Base-by-base conservation (phyloP, 2,888 invertebrate species). In the Calliopum simillimum region DNA sequence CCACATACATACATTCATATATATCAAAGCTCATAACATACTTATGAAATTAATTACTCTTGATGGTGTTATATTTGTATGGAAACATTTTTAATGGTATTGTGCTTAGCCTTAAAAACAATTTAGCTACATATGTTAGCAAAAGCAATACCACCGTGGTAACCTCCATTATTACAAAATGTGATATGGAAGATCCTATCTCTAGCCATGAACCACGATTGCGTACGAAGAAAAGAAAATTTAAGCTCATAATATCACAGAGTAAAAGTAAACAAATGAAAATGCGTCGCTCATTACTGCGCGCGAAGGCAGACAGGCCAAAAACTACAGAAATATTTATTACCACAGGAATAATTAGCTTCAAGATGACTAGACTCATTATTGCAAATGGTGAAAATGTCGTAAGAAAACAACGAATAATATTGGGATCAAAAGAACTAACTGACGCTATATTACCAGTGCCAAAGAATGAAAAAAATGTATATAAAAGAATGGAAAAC, bases 361-460 rank as follows among this genome's bases (percentile, higher is more conserved):
- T 99, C 65, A 95, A 85, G 62, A 98, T 84, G 81, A 99, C 93
- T 43, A 99, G 88, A 6, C 88, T 87, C 75, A 93, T 93, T 90
- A 99, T 99, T 12, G 93, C 87, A 83, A 96, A 97, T 0, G 99
- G 99, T 72, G 93, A 93, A 86, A 98, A 99, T 12, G 96, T 92
- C 1, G 96, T 94, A 13, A 98, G 88, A 81, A 98, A 98, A 79
- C 96, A 95, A 69, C 94, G 91, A 21, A 96, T 94, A 88, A 96
- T 95, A 82, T 93, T 91, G 0, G 98, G 95, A 88, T 99, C 97
- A 86, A 99, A 99, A 11, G 97, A 97, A 85, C 97, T 99, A 44
- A 99, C 88, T 73, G 98, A 98, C 12, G 98, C 98, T 82, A 98
- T 94, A 85, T 99, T 99, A n/a, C 99, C 99, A 11, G 95, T 96